These are phyloP conservation scores for Stenichneumon culpator DNA, from an alignment of 2,888 invertebrate species.

Conservation along the genomic window DNA sequence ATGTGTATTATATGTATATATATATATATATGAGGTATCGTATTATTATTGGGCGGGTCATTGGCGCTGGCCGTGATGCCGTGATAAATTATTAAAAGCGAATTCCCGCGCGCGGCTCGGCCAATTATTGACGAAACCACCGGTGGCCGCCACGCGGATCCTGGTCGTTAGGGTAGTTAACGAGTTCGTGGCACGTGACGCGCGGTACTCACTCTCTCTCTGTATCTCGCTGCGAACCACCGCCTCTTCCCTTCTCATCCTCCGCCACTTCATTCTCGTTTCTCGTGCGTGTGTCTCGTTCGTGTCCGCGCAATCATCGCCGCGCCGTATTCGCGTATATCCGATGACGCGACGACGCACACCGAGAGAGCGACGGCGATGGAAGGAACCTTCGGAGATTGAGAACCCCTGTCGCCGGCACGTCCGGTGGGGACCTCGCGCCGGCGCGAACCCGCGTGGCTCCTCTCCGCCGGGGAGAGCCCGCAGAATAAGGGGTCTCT, in stretches of 20 bases:
- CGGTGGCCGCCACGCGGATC: constrained; percentile 80
- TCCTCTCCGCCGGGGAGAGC: constrained; percentile 51
- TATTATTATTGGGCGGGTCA: constrained; percentile 60
- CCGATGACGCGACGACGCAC: constrained; percentile 60
- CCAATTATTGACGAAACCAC: constrained; percentile 81
- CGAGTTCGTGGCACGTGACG: constrained; percentile 82
- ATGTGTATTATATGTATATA: not conserved
- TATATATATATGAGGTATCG: not conserved
- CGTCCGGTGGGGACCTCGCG: constrained; percentile 76
- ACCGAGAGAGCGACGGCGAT: constrained; percentile 22
- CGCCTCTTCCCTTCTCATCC: constrained; percentile 37
- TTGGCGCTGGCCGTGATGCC: constrained; percentile 60
- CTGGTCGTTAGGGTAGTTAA: constrained; percentile 82
- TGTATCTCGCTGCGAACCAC: constrained; percentile 32
- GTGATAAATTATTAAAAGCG: constrained; percentile 70
- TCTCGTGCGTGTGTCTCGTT: constrained; percentile 62
- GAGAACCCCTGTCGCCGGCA: constrained; percentile 78
- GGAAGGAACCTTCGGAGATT: constrained; percentile 48
- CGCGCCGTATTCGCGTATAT: constrained; percentile 50
- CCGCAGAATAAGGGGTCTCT: constrained; percentile 30
- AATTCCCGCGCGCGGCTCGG: constrained; percentile 72
- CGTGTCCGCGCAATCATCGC: constrained; percentile 68
- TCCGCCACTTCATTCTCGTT: constrained; percentile 63
- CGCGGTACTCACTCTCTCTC: constrained; percentile 61
- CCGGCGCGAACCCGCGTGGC: constrained; percentile 65